A percentile compares a stretch with the other conserved stretches of the same genome.
These are phyloP conservation scores for Plecturocebus donacophilus DNA, from an alignment of 2,113 vertebrate species.

Conservation along the genomic window DNA sequence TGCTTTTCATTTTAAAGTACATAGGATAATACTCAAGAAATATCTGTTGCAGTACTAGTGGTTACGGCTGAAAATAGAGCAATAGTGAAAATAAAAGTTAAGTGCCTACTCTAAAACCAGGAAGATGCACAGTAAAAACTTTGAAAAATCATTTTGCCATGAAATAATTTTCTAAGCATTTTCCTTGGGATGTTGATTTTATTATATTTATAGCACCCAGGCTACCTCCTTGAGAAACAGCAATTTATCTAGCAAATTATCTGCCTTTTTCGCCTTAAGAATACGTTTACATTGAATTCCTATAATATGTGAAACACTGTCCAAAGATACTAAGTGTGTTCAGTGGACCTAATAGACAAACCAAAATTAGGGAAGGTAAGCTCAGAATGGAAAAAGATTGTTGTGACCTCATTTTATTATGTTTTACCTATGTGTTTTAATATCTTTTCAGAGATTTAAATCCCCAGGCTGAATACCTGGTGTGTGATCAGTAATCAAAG, in stretches of 20 bases:
- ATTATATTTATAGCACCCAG: neutral
- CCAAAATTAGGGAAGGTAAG: neutral
- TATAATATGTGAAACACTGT: neutral
- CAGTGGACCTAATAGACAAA: neutral
- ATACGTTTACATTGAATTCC: neutral
- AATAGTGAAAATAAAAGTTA: neutral
- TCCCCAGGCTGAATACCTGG: neutral
- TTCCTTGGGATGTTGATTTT: neutral
- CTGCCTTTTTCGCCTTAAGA: neutral
- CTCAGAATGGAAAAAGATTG: neutral
- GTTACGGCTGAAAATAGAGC: neutral
- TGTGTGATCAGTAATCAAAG: neutral
- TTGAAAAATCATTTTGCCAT: neutral
- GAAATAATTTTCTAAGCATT: constrained; percentile 41
- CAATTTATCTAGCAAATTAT: neutral
- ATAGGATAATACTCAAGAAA: neutral
- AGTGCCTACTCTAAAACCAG: neutral
- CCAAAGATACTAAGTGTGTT: neutral
- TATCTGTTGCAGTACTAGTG: neutral
- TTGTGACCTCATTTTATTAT: neutral
- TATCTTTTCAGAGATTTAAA: constrained; percentile 46
- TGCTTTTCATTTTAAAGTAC: neutral
- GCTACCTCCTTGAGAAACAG: neutral
- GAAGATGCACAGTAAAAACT: neutral
- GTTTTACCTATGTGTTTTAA: neutral